Base-by-base conservation (phyloP, 2,113 vertebrate species). In the Cercocebus atys region DNA sequence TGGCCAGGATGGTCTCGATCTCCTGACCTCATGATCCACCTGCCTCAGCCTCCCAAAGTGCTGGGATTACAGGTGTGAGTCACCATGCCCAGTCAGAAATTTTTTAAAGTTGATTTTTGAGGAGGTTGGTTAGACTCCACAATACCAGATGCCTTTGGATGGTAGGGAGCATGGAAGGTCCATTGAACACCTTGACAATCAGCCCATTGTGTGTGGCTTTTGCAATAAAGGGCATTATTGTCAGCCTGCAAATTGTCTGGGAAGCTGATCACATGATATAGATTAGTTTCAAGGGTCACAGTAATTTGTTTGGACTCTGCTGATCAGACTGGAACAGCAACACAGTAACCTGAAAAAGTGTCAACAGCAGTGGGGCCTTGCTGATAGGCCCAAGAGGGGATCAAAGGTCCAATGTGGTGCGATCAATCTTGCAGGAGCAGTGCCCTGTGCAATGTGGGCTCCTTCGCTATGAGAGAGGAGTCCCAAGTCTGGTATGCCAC, bases 181-280 rank as follows among this genome's bases (percentile, higher is more conserved):
- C 32, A 82, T 59, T 93, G 72, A 96, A 68, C 82, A 93, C 64
- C 81, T 93, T 95, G 83, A 97, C 81, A 96, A 94, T 90, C 85
- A 96, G 81, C 76, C 78, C 73, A 81, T 88, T 95, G 81, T 94
- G 10, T 76, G 47, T 94, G 66, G 78, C 85, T 97, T 96, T 95
- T 61, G 76, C 20, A 25, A 96, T 82, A 97, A 95, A 96, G 50
- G 75, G 20, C 80, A 84, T 97, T 97, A 81, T 88, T 94, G 17
- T 90, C 73, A 82, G 89, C 38, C 50, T 95, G 50, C 35, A 91
- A 94, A 95, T 94, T 52, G 50, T 66, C 72, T 85, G 79, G 57
- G 92, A 90, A 95, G 78, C 83, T 40, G 47, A 82, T 93, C 89
- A 93, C 82, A 68, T 83, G 83, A 79, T 47, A 76, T 40, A 94